Conservation (phyloP, 2,113 vertebrate species). For the Lonchura striata region DNA sequence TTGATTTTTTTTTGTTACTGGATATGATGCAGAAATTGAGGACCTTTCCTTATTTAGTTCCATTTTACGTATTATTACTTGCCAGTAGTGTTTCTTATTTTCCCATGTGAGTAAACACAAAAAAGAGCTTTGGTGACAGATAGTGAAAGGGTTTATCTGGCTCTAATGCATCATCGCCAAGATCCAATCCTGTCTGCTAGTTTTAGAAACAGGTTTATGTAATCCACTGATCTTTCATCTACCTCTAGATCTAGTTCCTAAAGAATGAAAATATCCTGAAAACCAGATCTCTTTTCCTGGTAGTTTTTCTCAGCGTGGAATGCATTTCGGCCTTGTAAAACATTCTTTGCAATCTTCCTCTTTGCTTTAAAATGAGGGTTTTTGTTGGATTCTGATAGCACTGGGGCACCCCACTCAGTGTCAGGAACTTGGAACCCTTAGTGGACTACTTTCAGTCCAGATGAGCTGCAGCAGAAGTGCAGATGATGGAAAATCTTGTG, state of each 20-base stretch:
- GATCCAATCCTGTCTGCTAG: neutral
- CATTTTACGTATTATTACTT: neutral
- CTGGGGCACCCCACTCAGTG: neutral
- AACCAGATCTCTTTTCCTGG: neutral
- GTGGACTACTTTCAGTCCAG: rapidly evolving
- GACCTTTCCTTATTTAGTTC: neutral
- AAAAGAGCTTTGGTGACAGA: neutral
- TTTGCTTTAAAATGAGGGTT: neutral
- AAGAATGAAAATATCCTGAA: neutral
- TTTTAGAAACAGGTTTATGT: neutral
- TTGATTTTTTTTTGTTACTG: neutral
- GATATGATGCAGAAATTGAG: neutral
- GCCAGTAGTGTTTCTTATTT: neutral
- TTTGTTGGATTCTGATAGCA: neutral
- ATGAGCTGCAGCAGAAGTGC: neutral
- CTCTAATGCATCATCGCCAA: neutral
- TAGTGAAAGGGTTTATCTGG: neutral
- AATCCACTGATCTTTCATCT: neutral
- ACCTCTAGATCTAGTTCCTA: neutral
- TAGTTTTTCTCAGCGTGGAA: neutral
- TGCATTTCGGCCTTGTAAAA: neutral
- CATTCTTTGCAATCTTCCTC: neutral
- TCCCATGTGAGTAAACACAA: neutral
- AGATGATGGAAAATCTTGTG: rapidly evolving
- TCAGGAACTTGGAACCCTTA: neutral